Conservation (phyloP, 2,797 vertebrate species). For the Thripadectes ignobilis region DNA sequence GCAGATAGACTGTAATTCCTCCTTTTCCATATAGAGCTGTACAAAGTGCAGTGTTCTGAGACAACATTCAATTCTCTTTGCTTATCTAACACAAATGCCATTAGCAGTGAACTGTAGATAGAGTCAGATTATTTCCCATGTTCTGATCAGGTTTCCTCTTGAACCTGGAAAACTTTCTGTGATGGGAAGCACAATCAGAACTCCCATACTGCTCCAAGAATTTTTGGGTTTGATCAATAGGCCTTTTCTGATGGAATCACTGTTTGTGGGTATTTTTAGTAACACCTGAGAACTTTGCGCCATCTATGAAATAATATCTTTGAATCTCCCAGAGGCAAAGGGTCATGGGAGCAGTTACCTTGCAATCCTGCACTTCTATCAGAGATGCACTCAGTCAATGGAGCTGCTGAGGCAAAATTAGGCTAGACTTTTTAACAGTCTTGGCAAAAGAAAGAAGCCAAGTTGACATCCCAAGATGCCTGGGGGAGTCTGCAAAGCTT, state of each 20-base stretch:
- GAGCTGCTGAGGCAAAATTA: not conserved
- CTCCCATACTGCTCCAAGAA: not conserved
- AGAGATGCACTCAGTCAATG: not conserved
- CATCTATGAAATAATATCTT: not conserved
- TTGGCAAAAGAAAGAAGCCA: not conserved
- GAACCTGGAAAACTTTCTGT: not conserved
- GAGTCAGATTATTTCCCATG: not conserved
- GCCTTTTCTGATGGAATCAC: not conserved
- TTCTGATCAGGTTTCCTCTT: not conserved
- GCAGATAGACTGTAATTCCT: fast-evolving
- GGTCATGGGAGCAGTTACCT: not conserved
- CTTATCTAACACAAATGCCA: not conserved
- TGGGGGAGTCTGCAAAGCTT: not conserved
- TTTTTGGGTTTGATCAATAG: not conserved
- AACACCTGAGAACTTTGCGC: not conserved
- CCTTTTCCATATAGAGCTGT: not conserved
- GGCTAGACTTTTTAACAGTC: not conserved
- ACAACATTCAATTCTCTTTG: not conserved
- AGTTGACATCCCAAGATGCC: constrained; percentile 6
- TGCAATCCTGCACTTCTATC: not conserved
- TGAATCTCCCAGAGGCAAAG: not conserved
- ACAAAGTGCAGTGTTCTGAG: not conserved
- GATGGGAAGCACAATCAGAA: not conserved
- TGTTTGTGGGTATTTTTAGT: not conserved
- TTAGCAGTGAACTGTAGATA: not conserved